Conservation (phyloP, 2,888 invertebrate species). For the Acrocyrtus sp. region DNA sequence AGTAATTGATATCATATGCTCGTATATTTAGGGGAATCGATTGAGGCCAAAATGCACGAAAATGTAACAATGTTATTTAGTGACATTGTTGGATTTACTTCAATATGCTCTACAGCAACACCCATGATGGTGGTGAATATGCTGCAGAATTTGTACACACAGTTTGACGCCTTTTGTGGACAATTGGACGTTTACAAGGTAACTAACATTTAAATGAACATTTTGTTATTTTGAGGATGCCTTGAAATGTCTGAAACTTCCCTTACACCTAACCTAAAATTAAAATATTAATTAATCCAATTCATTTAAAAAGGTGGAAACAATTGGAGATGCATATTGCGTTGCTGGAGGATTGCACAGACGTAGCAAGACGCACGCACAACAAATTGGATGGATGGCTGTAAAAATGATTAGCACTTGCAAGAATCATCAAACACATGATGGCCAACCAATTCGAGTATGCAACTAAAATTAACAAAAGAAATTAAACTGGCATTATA, state of each 20-base stretch:
- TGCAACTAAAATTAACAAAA: no score
- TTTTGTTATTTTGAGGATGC: neutral
- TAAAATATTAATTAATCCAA: neutral
- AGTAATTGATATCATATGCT: neutral
- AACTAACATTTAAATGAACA: no score
- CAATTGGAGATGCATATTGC: conserved; percentile 96
- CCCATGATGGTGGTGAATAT: conserved; percentile 97
- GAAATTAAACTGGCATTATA: no score
- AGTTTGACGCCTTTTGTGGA: conserved; percentile 92
- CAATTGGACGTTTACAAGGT: conserved; percentile 96
- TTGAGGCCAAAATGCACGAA: conserved; percentile 92
- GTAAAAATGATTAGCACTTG: conserved; percentile 93
- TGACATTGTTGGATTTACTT: conserved; percentile 96
- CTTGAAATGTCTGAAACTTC: neutral
- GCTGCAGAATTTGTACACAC: conserved; percentile 92
- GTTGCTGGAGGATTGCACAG: conserved; percentile 93
- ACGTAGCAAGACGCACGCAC: conserved; percentile 86
- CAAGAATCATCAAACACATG: conserved; percentile 86
- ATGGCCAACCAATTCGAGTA: conserved; percentile 91
- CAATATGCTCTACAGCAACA: conserved; percentile 93
- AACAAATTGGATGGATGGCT: conserved; percentile 97
- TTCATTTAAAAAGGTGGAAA: conserved; percentile 82
- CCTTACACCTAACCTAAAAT: neutral
- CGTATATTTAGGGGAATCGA: conserved; percentile 75
- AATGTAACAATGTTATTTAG: conserved; percentile 96